Evolutionary conservation across 2,888 invertebrate genomes (phyloP).

Genomic region (Lysandra bellargus): DNA sequence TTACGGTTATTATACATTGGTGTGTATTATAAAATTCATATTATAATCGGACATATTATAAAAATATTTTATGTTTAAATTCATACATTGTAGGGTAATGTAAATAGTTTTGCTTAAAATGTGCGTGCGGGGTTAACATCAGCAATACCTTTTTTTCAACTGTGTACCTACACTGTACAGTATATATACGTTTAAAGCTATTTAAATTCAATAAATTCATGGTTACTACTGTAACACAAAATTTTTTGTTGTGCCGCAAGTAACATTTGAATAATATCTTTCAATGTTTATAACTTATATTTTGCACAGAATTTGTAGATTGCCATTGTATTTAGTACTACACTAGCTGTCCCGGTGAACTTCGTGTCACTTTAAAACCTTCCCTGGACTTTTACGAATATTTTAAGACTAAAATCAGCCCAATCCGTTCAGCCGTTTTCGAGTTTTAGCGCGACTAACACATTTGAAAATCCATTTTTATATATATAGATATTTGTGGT

Average conservation of each 20-base stretch:
- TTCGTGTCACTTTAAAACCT: too few relatives aligned
- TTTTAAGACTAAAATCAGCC: too few relatives aligned
- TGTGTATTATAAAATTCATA: slow-evolving; percentile 47
- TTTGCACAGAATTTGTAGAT: slow-evolving; percentile 15
- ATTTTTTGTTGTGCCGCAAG: background rate
- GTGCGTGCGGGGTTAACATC: slow-evolving; percentile 48
- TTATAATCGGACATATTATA: slow-evolving; percentile 51
- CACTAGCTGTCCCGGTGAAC: too few relatives aligned
- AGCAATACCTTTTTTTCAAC: slow-evolving; percentile 48
- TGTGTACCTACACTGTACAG: slow-evolving; percentile 38
- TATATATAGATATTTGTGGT: background rate
- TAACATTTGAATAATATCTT: background rate
- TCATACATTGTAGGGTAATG: slow-evolving; percentile 65
- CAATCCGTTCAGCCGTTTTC: too few relatives aligned
- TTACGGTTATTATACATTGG: slow-evolving; percentile 22
- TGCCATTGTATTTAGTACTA: slow-evolving; percentile 1
- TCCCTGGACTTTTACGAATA: too few relatives aligned
- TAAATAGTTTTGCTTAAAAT: slow-evolving; percentile 68
- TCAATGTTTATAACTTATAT: background rate
- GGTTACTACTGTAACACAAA: background rate
- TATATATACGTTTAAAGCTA: background rate
- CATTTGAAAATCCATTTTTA: too few relatives aligned
- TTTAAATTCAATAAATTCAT: background rate
- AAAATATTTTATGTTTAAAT: slow-evolving; percentile 56
- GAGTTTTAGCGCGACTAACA: too few relatives aligned